Evolutionary conservation across 2,113 vertebrate species (phyloP).

Genomic region (Chionis minor): DNA sequence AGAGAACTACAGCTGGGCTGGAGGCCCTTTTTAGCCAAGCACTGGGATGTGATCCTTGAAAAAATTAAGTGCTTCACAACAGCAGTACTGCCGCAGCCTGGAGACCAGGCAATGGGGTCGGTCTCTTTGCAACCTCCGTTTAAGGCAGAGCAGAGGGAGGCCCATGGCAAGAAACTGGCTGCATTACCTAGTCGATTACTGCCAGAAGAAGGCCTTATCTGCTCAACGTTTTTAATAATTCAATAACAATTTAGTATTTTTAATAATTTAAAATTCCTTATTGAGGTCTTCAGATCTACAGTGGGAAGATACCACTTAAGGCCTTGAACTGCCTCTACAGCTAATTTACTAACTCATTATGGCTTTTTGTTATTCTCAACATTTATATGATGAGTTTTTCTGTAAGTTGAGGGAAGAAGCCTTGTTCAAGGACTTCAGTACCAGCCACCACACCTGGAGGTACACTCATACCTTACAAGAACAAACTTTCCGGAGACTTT

Average conservation of each 20-base stretch:
- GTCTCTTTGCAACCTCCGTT: background rate
- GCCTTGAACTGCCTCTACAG: background rate
- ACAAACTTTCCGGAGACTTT: background rate
- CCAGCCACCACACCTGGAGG: too few relatives aligned
- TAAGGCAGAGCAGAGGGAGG: background rate
- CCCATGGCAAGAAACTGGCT: background rate
- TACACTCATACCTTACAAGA: too few relatives aligned
- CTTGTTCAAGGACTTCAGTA: background rate
- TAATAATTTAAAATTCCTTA: background rate
- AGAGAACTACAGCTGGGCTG: background rate
- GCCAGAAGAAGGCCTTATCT: background rate
- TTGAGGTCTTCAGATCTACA: background rate
- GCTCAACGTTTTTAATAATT: background rate
- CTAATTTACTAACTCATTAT: background rate
- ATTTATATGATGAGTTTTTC: background rate
- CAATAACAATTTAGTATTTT: background rate
- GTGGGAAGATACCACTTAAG: background rate
- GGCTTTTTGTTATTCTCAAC: background rate
- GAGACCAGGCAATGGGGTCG: rapidly evolving
- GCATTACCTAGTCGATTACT: background rate
- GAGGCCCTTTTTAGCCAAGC: background rate
- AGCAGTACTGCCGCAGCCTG: background rate
- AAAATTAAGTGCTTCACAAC: background rate
- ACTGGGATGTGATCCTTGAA: rapidly evolving
- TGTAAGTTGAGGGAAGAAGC: background rate